phyloP scores from a whole-genome alignment of 92 coral and sea anemone genomes.

The Umimayanthus kanabou region DNA sequence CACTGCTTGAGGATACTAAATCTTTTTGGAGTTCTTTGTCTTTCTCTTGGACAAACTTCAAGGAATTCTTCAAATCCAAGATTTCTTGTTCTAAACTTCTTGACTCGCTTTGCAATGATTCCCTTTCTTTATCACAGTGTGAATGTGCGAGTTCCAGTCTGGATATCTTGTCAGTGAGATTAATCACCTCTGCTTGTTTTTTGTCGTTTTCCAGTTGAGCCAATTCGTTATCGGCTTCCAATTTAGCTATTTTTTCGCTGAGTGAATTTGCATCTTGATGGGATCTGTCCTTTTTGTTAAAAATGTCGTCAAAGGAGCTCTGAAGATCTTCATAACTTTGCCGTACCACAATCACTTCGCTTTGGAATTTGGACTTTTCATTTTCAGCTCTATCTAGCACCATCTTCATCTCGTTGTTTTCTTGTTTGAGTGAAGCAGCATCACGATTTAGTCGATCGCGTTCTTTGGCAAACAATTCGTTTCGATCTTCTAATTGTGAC shows the following conservation, averaged over 20 bases:
- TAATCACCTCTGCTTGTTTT: constrained; percentile 63
- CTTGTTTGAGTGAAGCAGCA: constrained; percentile 51
- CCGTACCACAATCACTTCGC: constrained; percentile 59
- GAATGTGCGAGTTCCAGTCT: constrained; percentile 63
- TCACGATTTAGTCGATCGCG: constrained; percentile 65
- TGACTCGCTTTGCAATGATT: constrained; percentile 52
- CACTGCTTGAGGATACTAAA: constrained; percentile 67
- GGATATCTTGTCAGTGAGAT: constrained; percentile 58
- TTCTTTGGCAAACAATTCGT: constrained; percentile 56
- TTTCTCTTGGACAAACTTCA: constrained; percentile 57
- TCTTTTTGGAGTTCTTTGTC: constrained; percentile 73
- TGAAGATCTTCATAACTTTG: constrained; percentile 62
- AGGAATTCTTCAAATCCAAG: constrained; percentile 58
- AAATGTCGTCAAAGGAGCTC: constrained; percentile 44
- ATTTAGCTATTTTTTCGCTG: constrained; percentile 55
- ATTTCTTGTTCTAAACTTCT: constrained; percentile 50
- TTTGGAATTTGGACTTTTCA: constrained; percentile 64
- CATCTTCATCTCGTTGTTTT: constrained; percentile 65
- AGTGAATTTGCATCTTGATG: constrained; percentile 49
- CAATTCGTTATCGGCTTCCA: constrained; percentile 63
- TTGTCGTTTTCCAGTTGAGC: constrained; percentile 51
- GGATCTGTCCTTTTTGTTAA: constrained; percentile 64
- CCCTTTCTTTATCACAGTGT: constrained; percentile 53
- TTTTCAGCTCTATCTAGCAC: constrained; percentile 58
- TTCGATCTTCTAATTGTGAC: constrained; percentile 48